phyloP scores from a whole-genome alignment of 2,113 vertebrate species.

The Scatophagus argus region DNA sequence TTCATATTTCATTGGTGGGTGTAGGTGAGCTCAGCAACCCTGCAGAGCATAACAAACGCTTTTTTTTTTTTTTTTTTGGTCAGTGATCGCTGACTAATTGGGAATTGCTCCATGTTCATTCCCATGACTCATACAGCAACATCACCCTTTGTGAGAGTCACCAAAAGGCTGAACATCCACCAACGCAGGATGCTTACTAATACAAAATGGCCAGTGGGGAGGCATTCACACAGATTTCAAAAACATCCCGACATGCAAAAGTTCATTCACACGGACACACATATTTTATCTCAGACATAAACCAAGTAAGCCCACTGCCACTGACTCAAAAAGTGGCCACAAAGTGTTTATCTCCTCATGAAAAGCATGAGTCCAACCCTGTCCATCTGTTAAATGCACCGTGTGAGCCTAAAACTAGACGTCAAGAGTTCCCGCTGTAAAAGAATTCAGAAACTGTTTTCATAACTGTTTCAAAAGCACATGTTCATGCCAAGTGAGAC shows the following conservation, averaged over 20 bases:
- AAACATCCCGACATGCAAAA: slow-evolving; percentile 31
- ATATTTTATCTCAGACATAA: slow-evolving; percentile 24
- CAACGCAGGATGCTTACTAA: slow-evolving; percentile 34
- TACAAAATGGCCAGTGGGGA: slow-evolving; percentile 8
- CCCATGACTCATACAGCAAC: slow-evolving; percentile 47
- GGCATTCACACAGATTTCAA: slow-evolving; percentile 3
- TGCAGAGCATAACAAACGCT: slow-evolving; percentile 15
- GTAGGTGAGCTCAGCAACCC: slow-evolving; percentile 48
- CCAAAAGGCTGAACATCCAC: slow-evolving; percentile 38
- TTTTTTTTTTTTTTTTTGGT: too few species aligned
- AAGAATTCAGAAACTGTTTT: slow-evolving; percentile 11
- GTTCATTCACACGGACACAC: slow-evolving; percentile 8
- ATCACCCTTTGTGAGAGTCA: slow-evolving; percentile 23
- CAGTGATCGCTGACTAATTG: slow-evolving; percentile 44
- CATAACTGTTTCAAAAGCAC: background rate
- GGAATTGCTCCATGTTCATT: slow-evolving; percentile 1
- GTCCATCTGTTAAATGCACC: slow-evolving; percentile 8
- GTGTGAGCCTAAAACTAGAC: slow-evolving; percentile 3
- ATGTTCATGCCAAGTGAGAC: background rate
- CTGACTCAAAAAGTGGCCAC: background rate
- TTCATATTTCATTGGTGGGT: slow-evolving; percentile 44
- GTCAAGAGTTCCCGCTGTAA: background rate
- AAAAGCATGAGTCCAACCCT: background rate
- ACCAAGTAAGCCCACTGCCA: background rate
- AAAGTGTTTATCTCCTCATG: slow-evolving; percentile 11